These are phyloP conservation scores for Empis livida DNA, from an alignment of 2,888 invertebrate species.

Conservation along the genomic window DNA sequence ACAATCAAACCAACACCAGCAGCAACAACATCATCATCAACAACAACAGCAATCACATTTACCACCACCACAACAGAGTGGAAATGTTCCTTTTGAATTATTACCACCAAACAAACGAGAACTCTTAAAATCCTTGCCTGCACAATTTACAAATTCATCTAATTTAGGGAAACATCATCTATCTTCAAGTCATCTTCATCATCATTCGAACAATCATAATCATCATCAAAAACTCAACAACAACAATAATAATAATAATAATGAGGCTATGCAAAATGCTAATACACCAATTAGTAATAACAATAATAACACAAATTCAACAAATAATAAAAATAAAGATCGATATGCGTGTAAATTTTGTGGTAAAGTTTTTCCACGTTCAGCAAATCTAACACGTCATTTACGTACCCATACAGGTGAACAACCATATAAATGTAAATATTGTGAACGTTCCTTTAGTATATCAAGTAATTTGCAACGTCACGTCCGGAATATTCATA, in stretches of 20 bases:
- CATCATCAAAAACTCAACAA: conserved; percentile 5
- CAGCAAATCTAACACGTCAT: conserved; percentile 93
- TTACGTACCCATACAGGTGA: conserved; percentile 96
- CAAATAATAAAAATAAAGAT: conserved; percentile 57
- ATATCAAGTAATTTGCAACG: conserved; percentile 97
- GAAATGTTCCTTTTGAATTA: conserved; percentile 43
- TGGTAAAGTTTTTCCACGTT: conserved; percentile 92
- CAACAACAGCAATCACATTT: conserved; percentile 10
- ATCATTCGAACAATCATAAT: conserved; percentile 1
- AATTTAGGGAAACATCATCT: neutral
- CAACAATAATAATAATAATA: conserved; percentile 17
- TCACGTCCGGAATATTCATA: conserved; percentile 98
- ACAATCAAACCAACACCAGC: conserved; percentile 7
- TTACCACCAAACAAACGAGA: conserved; percentile 28
- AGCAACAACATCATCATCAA: conserved; percentile 11
- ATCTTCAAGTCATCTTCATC: neutral
- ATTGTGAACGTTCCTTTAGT: conserved; percentile 96
- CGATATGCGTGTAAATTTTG: conserved; percentile 96
- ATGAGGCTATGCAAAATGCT: conserved; percentile 17
- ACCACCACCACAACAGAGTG: conserved; percentile 3
- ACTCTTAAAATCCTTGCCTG: conserved; percentile 20
- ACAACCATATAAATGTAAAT: conserved; percentile 95
- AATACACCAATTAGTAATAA: conserved; percentile 10
- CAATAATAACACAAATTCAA: conserved; percentile 25
- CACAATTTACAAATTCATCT: conserved; percentile 4